These are phyloP conservation scores for Circaetus cinerascens DNA, from an alignment of 2,113 vertebrate genomes.

Conservation along the genomic window DNA sequence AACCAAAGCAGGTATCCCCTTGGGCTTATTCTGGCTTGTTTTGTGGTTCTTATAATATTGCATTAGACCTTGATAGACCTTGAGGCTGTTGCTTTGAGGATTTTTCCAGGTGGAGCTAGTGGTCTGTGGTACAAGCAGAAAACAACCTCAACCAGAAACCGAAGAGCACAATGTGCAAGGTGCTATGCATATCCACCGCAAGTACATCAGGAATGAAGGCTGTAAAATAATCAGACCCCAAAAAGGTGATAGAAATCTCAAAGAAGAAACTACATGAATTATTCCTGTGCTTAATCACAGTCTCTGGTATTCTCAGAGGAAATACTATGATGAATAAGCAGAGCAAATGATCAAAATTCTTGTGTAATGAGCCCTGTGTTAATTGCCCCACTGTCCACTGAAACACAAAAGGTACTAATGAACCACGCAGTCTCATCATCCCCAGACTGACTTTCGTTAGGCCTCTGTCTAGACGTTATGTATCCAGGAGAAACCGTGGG, in stretches of 20 bases:
- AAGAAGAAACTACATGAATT: constrained; percentile 6
- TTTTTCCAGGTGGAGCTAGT: neutral
- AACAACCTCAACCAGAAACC: neutral
- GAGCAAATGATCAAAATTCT: constrained; percentile 39
- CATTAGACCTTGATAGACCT: neutral
- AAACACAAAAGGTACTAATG: constrained; percentile 44
- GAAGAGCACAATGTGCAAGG: neutral
- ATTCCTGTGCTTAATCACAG: constrained; percentile 11
- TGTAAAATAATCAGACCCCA: neutral
- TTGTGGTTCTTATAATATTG: neutral
- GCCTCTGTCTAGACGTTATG: neutral
- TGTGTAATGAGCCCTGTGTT: constrained; percentile 61
- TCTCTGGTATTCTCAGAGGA: constrained; percentile 16
- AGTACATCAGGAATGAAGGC: neutral
- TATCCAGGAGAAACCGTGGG: neutral
- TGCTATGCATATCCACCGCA: fast-evolving
- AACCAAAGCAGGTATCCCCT: neutral
- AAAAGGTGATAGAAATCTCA: neutral
- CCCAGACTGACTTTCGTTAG: neutral
- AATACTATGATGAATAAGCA: constrained; percentile 24
- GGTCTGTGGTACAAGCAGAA: neutral
- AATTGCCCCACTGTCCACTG: constrained; percentile 32
- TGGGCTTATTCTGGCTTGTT: neutral
- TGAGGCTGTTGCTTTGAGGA: neutral
- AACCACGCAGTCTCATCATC: neutral